Base-by-base conservation (phyloP, 2,888 invertebrate genomes). In the Panzeria rudis region DNA sequence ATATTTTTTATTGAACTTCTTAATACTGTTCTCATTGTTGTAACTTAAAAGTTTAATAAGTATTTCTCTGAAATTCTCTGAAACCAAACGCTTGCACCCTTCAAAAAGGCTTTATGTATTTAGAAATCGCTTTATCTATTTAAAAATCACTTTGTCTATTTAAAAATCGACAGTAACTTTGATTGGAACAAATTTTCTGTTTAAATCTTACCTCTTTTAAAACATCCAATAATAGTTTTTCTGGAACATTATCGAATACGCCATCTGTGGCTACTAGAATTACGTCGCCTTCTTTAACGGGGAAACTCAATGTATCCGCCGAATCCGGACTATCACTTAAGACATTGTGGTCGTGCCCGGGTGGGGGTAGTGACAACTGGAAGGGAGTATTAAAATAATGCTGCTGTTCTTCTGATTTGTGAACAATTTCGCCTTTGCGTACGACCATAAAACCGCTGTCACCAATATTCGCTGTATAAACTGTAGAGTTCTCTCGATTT, bases 381-480 rank as follows among this genome's bases (percentile, higher is more conserved):
- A 98, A 99, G 4, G 99, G 99, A 50, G 99, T 99, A 93, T 99
- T 99, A 93, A 99, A 99, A 93, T 99, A 99, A 93, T 99, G 99
- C 90, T 98, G 98, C 91, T 99, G 99, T 92, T 99, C 99, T 89
- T 97, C 97, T 5, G 98, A 98, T 86, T 97, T 95, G 91, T 98
- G 97, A 32, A 99, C 96, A 23, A 99, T 95, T 88, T 95, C 94
- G 23, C 98, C 98, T 69, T 95, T 94, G 25, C 98, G 94, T 77
- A 98, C 97, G 72, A 99, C 96, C 94, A 99, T 96, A 93, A 98
- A 99, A 15, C 99, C 99, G 91, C 98, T 98, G 93, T 99, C 99
- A n/a, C 99, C 99, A 88, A 99, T 97, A 93, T 99, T 99, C 71
- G 99, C 99, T 15, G 99, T 97, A 90, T 98, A 97, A 91, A 99